Conservation (phyloP, 2,113 vertebrate genomes). For the Ciconia stormi region DNA sequence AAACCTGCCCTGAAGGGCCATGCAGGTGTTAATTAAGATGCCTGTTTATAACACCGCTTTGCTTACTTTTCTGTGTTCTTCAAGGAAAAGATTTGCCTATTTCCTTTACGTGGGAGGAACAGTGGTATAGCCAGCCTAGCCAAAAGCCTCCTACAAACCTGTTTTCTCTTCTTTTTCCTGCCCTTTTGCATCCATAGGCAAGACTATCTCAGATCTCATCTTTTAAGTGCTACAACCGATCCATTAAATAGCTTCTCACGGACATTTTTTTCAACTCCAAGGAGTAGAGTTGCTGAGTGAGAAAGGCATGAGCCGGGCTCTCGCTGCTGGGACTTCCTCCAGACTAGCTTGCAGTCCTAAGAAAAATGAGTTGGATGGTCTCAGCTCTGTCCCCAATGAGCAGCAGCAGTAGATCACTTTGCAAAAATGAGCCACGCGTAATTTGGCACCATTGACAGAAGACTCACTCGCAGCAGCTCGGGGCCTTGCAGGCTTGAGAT, state of each 20-base stretch:
- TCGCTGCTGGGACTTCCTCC: slow-evolving; percentile 51
- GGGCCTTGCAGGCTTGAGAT: slow-evolving; percentile 55
- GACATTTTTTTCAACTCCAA: slow-evolving; percentile 40
- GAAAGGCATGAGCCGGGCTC: slow-evolving; percentile 31
- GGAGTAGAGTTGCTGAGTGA: slow-evolving; percentile 71
- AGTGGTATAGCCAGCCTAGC: not conserved
- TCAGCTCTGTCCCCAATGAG: slow-evolving; percentile 57
- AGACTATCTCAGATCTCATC: not conserved
- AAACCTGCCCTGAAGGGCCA: not conserved
- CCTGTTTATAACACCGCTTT: not conserved
- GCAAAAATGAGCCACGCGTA: slow-evolving; percentile 65
- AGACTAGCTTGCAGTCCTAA: slow-evolving; percentile 48
- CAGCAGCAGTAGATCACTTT: slow-evolving; percentile 69
- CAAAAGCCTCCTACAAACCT: not conserved
- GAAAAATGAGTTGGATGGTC: slow-evolving; percentile 70
- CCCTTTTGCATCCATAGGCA: not conserved
- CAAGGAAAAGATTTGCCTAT: not conserved
- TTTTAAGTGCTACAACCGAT: not conserved
- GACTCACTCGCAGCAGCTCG: slow-evolving; percentile 33
- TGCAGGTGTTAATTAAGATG: not conserved
- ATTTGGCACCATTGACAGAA: slow-evolving; percentile 70
- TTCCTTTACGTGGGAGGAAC: not conserved
- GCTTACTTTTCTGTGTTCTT: not conserved
- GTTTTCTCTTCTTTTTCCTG: not conserved
- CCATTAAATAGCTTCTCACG: slow-evolving; percentile 23